Evolutionary conservation across 2,797 vertebrate species (phyloP).

Genomic region (Rhynchonycteris naso): DNA sequence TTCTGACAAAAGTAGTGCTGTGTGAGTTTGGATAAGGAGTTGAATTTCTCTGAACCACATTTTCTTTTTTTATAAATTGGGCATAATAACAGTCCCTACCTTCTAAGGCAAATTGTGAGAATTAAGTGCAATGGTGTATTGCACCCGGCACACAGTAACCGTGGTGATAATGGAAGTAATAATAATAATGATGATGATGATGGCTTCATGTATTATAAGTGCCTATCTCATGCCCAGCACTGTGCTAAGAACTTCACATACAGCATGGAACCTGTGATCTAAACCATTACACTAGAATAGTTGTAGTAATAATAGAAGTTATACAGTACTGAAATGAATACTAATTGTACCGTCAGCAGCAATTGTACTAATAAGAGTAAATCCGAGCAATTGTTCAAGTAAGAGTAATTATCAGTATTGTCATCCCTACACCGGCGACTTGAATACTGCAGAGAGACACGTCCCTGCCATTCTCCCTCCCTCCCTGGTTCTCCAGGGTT

Average conservation of each 20-base stretch:
- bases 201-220: too few relatives aligned
- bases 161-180: neutral
- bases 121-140: neutral
- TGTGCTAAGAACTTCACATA: neutral
- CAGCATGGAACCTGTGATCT: neutral
- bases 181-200: too few relatives aligned
- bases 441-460: neutral
- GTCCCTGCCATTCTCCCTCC: slow-evolving; percentile 33
- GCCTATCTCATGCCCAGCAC: neutral
- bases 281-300: neutral
- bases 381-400: neutral
- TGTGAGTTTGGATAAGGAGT: neutral
- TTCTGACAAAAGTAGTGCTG: neutral
- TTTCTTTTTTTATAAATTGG: neutral
- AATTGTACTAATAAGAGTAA: neutral
- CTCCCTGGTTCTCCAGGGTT: slow-evolving; percentile 62
- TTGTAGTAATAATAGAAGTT: neutral
- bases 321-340: neutral
- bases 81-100: neutral
- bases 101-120: neutral
- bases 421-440: neutral
- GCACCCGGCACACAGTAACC: neutral
- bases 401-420: neutral
- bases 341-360: neutral
- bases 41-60: neutral